These are phyloP conservation scores for Heliconius aoede DNA, from an alignment of 2,888 invertebrate genomes.

Conservation along the genomic window DNA sequence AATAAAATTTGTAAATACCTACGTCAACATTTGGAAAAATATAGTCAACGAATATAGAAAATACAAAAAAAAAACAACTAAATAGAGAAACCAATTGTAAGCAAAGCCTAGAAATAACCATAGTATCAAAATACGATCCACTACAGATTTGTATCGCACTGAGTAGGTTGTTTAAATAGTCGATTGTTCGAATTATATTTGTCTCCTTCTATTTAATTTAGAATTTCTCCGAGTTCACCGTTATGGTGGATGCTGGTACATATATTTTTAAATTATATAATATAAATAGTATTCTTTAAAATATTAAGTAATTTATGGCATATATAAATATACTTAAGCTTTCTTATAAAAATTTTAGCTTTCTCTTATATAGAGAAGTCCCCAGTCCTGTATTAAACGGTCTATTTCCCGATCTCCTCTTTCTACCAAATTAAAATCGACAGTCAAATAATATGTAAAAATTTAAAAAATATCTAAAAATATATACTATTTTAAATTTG, in stretches of 20 bases:
- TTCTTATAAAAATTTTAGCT: background rate
- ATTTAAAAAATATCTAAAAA: too few relatives aligned
- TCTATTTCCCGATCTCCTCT: too few relatives aligned
- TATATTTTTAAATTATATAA: background rate
- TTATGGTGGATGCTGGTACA: background rate
- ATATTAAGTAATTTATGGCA: too few relatives aligned
- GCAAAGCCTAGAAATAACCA: slow-evolving; percentile 19
- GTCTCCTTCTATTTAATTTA: slow-evolving; percentile 26
- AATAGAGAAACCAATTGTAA: background rate
- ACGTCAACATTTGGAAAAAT: background rate
- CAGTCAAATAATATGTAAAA: too few relatives aligned
- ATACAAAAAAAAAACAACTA: too few relatives aligned
- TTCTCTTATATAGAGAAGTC: too few relatives aligned
- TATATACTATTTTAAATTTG: too few relatives aligned
- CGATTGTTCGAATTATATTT: slow-evolving; percentile 61
- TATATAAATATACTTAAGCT: too few relatives aligned
- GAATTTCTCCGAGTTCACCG: background rate
- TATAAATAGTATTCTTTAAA: too few relatives aligned
- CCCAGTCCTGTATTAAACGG: too few relatives aligned
- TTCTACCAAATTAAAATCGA: too few relatives aligned
- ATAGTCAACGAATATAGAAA: background rate
- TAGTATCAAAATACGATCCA: slow-evolving; percentile 24
- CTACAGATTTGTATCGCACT: slow-evolving; percentile 45
- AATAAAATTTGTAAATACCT: background rate
- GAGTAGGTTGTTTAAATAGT: slow-evolving; percentile 61